These are phyloP conservation scores for Imbricaverruca yamaguchii DNA, from an alignment of 2,888 invertebrate species.

Conservation along the genomic window DNA sequence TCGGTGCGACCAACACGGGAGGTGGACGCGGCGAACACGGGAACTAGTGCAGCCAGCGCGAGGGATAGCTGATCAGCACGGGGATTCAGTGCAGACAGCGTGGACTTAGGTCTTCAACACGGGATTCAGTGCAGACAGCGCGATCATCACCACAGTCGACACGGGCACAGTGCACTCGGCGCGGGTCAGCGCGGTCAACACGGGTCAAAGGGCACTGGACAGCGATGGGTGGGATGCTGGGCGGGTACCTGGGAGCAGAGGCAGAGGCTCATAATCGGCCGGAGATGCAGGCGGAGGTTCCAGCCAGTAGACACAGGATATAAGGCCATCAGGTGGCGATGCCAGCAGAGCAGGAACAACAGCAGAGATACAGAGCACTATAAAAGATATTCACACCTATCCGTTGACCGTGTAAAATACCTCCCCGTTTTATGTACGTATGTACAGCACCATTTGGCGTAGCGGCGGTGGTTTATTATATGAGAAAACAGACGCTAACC, in stretches of 20 bases:
- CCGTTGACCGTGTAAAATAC: not conserved
- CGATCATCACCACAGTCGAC: too few relatives aligned
- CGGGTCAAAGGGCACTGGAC: not conserved
- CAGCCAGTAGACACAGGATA: not conserved
- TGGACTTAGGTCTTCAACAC: too few relatives aligned
- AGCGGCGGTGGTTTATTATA: not conserved
- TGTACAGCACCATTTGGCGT: conserved; percentile 8
- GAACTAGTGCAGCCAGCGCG: too few relatives aligned
- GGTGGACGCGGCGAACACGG: too few relatives aligned
- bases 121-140: too few relatives aligned
- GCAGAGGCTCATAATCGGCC: too few relatives aligned
- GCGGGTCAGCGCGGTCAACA: not conserved
- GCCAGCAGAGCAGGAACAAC: conserved; percentile 14
- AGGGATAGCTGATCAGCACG: too few relatives aligned
- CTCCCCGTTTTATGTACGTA: not conserved
- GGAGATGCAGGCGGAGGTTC: too few relatives aligned
- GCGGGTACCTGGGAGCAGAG: not conserved
- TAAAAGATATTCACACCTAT: conserved; percentile 13
- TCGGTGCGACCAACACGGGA: too few relatives aligned
- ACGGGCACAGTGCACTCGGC: too few relatives aligned
- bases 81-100: too few relatives aligned
- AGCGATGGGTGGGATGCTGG: not conserved
- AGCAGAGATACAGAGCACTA: not conserved
- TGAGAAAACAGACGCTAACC: conserved; percentile 1
- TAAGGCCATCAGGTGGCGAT: conserved; percentile 18